Percentiles rank a stretch among this genome's conserved stretches.
phyloP scores from a whole-genome alignment of 2,888 invertebrate species.

The Oscheius sp. region DNA sequence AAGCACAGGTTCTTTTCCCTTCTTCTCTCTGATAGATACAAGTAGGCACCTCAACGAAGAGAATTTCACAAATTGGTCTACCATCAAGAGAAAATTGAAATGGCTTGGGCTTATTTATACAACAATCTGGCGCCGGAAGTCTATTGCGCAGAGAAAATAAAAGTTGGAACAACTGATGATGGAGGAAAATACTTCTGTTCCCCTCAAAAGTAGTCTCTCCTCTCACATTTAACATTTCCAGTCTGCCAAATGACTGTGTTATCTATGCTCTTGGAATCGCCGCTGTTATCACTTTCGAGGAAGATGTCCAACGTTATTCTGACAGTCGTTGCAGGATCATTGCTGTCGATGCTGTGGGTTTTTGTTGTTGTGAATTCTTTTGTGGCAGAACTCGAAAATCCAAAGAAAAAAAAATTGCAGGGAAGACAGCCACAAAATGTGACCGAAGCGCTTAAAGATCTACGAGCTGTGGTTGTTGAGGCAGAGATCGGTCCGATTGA shows the following conservation, averaged over 20 bases:
- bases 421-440: not conserved
- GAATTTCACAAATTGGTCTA: too few relatives aligned
- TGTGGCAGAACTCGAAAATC: conserved; percentile 1
- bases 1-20: not conserved
- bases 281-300: not conserved
- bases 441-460: not conserved
- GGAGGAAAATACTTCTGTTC: conserved; percentile 38
- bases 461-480: not conserved
- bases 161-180: conserved; percentile 34
- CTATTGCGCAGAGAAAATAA: conserved; percentile 33
- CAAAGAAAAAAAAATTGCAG: not conserved
- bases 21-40: not conserved
- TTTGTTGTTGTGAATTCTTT: too few relatives aligned
- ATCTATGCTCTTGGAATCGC: not conserved
- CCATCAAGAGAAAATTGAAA: too few relatives aligned
- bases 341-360: not conserved
- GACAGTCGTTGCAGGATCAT: not conserved
- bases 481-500: not conserved
- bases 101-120: conserved; percentile 1
- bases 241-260: conserved; percentile 1
- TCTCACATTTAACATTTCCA: too few relatives aligned
- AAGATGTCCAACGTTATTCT: not conserved
- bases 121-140: conserved; percentile 20
- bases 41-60: not conserved
- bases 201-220: conserved; percentile 24